A percentile compares a stretch with the other conserved stretches of the same genome.
These are phyloP conservation scores for Aphidoletes aphidimyza DNA, from an alignment of 2,888 invertebrate species.

Conservation along the genomic window DNA sequence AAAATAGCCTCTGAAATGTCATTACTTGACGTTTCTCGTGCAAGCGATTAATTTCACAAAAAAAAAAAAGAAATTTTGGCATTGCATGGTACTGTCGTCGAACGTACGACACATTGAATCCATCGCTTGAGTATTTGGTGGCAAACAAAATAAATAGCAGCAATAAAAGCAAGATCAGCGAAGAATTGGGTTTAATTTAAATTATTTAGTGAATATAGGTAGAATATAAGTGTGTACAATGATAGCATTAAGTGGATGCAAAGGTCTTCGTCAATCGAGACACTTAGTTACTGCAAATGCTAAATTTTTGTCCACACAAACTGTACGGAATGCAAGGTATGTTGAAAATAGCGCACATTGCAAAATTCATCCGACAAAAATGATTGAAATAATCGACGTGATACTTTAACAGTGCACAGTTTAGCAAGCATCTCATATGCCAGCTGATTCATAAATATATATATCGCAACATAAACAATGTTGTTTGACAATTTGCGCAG, in stretches of 20 bases:
- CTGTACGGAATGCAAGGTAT: neutral
- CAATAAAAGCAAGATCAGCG: neutral
- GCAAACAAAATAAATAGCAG: neutral
- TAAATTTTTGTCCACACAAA: constrained; percentile 26
- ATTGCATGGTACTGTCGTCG: neutral
- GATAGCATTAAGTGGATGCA: neutral
- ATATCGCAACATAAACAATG: neutral
- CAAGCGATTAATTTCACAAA: constrained; percentile 1
- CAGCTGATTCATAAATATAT: neutral
- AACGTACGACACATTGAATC: neutral
- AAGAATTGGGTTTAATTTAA: neutral
- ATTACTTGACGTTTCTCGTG: neutral
- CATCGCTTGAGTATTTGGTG: neutral
- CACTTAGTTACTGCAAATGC: neutral
- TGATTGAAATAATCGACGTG: neutral
- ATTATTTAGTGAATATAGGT: neutral
- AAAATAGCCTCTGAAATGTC: neutral
- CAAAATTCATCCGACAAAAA: neutral
- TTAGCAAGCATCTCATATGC: neutral
- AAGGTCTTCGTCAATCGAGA: neutral
- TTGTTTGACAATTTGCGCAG: constrained; percentile 3
- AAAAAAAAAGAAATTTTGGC: neutral
- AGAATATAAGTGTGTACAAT: neutral
- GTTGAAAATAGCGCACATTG: neutral
- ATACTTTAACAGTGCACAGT: too few species aligned